Evolutionary conservation across 2,797 vertebrate species (phyloP).

Genomic region (Clarias pachynema): DNA sequence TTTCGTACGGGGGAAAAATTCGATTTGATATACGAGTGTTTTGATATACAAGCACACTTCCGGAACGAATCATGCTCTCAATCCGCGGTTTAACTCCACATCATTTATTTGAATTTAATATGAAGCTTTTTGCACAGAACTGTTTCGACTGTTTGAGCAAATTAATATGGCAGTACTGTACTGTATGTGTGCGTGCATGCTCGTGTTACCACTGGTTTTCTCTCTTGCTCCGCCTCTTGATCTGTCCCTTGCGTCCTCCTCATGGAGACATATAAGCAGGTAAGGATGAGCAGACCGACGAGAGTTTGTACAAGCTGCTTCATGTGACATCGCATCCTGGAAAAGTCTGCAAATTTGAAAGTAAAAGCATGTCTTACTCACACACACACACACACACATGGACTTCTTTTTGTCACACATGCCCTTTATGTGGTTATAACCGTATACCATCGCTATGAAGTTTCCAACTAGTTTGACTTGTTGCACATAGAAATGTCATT

Average conservation of each 20-base stretch:
- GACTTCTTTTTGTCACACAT: neutral
- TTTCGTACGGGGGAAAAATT: too few species aligned
- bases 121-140: too few species aligned
- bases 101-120: too few species aligned
- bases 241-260: constrained; percentile 4
- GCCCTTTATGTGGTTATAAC: neutral
- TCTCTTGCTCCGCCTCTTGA: neutral
- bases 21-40: too few species aligned
- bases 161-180: neutral
- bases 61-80: too few species aligned
- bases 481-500: neutral
- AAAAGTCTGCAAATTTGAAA: constrained; percentile 25
- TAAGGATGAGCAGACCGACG: constrained; percentile 28
- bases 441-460: neutral
- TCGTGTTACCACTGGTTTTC: neutral
- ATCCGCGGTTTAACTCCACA: too few species aligned
- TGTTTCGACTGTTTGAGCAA: neutral
- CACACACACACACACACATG: neutral
- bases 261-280: constrained; percentile 39
- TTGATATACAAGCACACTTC: too few species aligned
- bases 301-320: constrained; percentile 32
- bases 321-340: constrained; percentile 61
- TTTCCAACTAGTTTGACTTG: neutral
- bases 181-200: constrained; percentile 11
- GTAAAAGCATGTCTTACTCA: neutral